Evolutionary conservation across 2,113 vertebrate genomes (phyloP).

Genomic region (Callocephalon fimbriatum): DNA sequence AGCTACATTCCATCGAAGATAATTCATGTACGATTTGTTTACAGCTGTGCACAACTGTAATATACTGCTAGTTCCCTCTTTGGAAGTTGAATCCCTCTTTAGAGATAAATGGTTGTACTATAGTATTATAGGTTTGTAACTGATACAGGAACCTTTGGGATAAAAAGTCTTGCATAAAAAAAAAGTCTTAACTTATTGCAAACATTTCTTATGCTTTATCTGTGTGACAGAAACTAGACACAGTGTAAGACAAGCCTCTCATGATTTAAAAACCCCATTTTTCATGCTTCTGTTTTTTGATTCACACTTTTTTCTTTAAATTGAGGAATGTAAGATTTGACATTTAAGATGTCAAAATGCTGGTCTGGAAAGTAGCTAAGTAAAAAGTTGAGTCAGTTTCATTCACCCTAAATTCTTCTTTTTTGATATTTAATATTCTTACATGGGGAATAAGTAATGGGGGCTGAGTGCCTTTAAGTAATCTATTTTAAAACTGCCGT

Average conservation of each 20-base stretch:
- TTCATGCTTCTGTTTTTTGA: neutral
- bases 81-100: neutral
- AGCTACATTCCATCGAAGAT: neutral
- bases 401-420: neutral
- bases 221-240: neutral
- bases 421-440: neutral
- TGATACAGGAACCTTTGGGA: neutral
- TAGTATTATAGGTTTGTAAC: neutral
- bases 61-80: neutral
- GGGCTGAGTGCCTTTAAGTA: slow-evolving; percentile 31
- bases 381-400: neutral
- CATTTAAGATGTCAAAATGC: neutral
- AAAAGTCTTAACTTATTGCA: neutral
- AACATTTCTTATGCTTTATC: neutral
- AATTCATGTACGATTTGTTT: neutral
- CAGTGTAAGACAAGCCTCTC: neutral
- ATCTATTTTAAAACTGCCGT: neutral
- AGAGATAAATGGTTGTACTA: neutral
- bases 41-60: neutral
- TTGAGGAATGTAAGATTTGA: neutral
- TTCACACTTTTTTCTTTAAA: neutral
- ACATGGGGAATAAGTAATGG: neutral
- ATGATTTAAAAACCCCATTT: neutral
- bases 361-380: neutral
- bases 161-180: neutral